A percentile compares a stretch with the other conserved stretches of the same genome.
Conservation (phyloP, 2,888 invertebrate species). For the Belgica antarctica region DNA sequence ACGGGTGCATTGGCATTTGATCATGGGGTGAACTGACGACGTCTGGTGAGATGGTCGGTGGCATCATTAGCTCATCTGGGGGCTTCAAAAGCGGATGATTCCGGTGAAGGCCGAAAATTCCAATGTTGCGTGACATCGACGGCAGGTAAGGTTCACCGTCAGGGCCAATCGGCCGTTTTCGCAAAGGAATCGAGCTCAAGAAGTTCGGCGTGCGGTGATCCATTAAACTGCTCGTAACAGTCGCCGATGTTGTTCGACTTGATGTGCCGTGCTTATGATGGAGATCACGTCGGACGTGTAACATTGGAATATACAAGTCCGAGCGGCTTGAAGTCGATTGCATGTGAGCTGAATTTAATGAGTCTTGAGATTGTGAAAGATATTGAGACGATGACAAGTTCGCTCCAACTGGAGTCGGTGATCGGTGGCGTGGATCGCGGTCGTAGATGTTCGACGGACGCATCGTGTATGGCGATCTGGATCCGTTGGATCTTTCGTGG, state of each 20-base stretch:
- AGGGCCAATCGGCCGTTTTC: constrained; percentile 51
- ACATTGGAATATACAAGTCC: constrained; percentile 58
- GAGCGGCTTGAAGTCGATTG: constrained; percentile 48
- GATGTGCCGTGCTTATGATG: constrained; percentile 57
- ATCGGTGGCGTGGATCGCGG: constrained; percentile 57
- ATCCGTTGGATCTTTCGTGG: constrained; percentile 61
- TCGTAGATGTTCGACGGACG: constrained; percentile 63
- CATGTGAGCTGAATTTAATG: constrained; percentile 46
- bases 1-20: constrained; percentile 44
- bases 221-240: constrained; percentile 49
- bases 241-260: constrained; percentile 47
- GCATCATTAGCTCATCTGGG: constrained; percentile 46
- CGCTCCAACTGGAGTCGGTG: constrained; percentile 55
- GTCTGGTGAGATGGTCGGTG: constrained; percentile 46
- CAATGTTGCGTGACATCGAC: constrained; percentile 35
- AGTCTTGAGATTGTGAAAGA: constrained; percentile 41
- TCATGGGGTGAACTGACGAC: constrained; percentile 45
- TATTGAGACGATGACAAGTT: constrained; percentile 15
- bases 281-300: constrained; percentile 76
- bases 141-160: constrained; percentile 49
- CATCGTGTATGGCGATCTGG: constrained; percentile 69
- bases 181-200: constrained; percentile 53
- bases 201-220: constrained; percentile 53
- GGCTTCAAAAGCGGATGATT: constrained; percentile 47
- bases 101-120: constrained; percentile 47